Percentiles rank a stretch among this genome's conserved stretches.
Conservation (phyloP, 2,113 vertebrate species). For the Brienomyrus brachyistius region DNA sequence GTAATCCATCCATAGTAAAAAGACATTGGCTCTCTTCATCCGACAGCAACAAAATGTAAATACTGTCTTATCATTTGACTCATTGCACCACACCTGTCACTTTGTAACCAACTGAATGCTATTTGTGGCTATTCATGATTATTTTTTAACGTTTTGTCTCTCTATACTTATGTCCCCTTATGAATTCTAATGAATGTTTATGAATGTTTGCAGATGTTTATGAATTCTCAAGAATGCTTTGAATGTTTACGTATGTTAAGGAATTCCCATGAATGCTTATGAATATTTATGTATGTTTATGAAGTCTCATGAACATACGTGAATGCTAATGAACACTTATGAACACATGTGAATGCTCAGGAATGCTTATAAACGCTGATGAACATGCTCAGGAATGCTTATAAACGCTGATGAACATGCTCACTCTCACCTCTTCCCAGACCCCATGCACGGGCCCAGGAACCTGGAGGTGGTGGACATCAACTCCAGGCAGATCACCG, state of each 20-base stretch:
- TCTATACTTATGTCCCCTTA: neutral
- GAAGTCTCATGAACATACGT: neutral
- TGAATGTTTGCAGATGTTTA: neutral
- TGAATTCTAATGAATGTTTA: neutral
- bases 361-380: neutral
- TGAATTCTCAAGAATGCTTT: neutral
- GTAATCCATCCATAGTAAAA: neutral
- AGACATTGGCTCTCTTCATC: neutral
- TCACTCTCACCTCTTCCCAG: conserved; percentile 48
- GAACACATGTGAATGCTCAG: neutral
- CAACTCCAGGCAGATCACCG: conserved; percentile 83
- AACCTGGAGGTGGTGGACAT: conserved; percentile 79
- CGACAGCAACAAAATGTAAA: neutral
- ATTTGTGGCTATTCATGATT: neutral
- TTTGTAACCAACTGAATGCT: neutral
- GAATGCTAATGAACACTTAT: neutral
- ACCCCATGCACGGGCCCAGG: conserved; percentile 87
- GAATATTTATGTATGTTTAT: neutral
- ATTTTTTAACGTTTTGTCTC: neutral
- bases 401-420: neutral
- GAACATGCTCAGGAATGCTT: neutral
- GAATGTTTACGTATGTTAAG: neutral
- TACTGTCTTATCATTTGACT: neutral
- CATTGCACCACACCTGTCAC: neutral
- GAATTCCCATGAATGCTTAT: too few species aligned